Conservation (phyloP, 2,797 vertebrate genomes). For the Tenualosa ilisha region DNA sequence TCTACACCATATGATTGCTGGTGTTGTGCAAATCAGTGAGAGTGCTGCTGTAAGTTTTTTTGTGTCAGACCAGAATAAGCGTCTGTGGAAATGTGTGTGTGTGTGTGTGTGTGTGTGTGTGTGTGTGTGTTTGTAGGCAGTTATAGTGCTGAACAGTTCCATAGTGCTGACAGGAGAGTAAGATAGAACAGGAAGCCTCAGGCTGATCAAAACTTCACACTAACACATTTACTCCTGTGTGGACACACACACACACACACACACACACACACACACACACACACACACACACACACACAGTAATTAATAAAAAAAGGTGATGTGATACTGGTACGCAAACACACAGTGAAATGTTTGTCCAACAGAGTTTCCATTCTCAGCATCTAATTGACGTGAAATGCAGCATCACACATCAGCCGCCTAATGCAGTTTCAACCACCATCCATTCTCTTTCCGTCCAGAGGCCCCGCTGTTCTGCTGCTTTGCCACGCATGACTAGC, state of each 20-base stretch:
- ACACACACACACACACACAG: neutral
- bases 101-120: constrained; percentile 27
- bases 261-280: constrained; percentile 16
- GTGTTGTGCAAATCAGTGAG: neutral
- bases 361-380: too few relatives aligned
- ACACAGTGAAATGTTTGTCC: too few relatives aligned
- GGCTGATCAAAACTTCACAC: neutral
- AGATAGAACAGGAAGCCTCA: neutral
- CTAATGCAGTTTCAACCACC: too few relatives aligned
- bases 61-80: neutral
- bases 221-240: neutral
- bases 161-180: neutral
- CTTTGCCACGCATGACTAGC: neutral
- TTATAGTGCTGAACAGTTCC: neutral
- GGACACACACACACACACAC: constrained; percentile 2
- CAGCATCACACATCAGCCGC: too few relatives aligned
- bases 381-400: too few relatives aligned
- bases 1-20: neutral
- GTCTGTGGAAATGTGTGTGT: constrained; percentile 16
- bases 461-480: neutral
- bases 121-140: constrained; percentile 12
- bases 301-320: too few relatives aligned
- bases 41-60: neutral
- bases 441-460: neutral
- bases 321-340: too few relatives aligned